These are phyloP conservation scores for Hippopotamyrus pictus DNA, from an alignment of 2,797 vertebrate species.

Conservation along the genomic window DNA sequence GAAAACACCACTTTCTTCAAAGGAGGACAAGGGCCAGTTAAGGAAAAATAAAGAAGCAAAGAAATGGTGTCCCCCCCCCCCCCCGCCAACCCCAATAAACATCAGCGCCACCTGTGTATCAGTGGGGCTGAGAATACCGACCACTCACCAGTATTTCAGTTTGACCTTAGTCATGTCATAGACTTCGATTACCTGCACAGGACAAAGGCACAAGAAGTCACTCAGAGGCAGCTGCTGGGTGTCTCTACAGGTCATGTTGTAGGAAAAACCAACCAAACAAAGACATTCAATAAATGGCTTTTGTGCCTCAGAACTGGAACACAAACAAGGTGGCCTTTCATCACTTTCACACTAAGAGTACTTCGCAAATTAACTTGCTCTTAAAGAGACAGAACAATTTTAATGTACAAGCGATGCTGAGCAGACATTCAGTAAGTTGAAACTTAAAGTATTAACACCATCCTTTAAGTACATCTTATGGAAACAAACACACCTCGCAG, in stretches of 20 bases:
- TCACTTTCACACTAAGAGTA: background rate
- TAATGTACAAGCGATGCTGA: background rate
- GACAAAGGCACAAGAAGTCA: constrained; percentile 25
- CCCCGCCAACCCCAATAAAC: background rate
- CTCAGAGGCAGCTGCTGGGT: background rate
- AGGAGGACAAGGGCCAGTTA: background rate
- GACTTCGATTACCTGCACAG: constrained; percentile 89
- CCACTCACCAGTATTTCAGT: constrained; percentile 97
- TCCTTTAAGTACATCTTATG: background rate
- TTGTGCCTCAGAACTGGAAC: background rate
- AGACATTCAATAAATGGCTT: background rate
- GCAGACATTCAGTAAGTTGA: background rate
- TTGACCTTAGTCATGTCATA: constrained; percentile 99
- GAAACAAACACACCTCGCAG: background rate
- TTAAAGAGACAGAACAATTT: background rate
- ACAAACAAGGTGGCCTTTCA: background rate
- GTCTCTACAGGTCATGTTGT: background rate
- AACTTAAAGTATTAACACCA: background rate
- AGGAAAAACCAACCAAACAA: background rate
- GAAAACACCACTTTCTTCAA: background rate
- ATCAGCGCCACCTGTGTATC: background rate
- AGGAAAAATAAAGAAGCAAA: background rate
- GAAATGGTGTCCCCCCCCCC: background rate
- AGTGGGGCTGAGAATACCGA: background rate
- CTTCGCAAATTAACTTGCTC: background rate